phyloP scores from a whole-genome alignment of 1,140 invertebrate species.

The Drosophila burlai region DNA sequence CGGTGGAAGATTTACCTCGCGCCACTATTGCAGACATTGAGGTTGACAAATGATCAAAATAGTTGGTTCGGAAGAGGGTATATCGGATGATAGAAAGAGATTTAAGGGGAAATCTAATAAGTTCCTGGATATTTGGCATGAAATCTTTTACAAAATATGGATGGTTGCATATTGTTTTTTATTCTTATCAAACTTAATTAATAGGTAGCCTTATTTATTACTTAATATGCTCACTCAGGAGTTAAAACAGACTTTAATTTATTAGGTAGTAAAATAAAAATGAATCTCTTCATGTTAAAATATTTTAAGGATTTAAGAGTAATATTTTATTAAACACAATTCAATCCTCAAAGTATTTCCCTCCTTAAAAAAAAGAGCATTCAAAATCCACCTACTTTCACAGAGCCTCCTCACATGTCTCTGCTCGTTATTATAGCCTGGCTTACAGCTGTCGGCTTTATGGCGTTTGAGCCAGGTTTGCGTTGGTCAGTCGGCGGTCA shows the following conservation, averaged over 20 bases:
- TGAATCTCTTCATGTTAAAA: no score
- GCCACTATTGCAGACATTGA: constrained; percentile 43
- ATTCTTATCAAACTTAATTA: neutral
- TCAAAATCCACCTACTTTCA: neutral
- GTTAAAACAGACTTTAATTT: no score
- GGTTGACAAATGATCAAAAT: constrained; percentile 36
- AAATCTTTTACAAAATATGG: neutral
- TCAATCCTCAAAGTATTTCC: neutral
- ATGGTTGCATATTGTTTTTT: neutral
- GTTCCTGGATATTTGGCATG: no score
- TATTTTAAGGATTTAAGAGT: neutral
- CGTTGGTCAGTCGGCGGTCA: constrained; percentile 68
- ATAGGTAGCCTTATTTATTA: neutral
- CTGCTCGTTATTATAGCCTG: constrained; percentile 36
- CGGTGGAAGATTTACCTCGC: constrained; percentile 41
- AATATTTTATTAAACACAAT: neutral
- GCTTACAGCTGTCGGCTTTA: constrained; percentile 36
- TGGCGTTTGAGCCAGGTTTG: constrained; percentile 34
- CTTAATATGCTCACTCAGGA: no score
- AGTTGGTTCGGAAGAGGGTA: neutral
- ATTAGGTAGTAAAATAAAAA: neutral
- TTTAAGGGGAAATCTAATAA: neutral
- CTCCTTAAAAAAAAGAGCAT: constrained; percentile 12
- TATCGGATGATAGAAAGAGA: neutral
- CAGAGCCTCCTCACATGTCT: neutral